Evolutionary conservation across 2,797 vertebrate genomes (phyloP), one percentile per base, ranked within the genome.

Genomic region (Balearica regulorum): DNA sequence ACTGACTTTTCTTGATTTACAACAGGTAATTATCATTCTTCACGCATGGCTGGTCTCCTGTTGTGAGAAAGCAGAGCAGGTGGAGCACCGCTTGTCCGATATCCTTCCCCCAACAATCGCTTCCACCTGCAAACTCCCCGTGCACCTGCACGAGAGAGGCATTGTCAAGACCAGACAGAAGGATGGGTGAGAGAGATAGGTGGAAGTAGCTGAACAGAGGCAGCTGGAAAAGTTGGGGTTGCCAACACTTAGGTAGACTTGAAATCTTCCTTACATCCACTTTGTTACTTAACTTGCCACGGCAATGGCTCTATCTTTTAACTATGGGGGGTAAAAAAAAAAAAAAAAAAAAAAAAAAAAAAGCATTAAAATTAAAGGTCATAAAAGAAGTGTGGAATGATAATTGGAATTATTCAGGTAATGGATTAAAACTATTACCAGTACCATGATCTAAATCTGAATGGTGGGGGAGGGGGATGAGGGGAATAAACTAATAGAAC

Each of bases 11-110:
- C 70, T 86, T 93, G 94, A 96, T 95, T 97, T 95, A 93, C 89
- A 87, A 79, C 68, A 77, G 62, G 81, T 91, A 95, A 96, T 96
- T 97, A 94, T n/a, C 84, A 94, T 95, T 89, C 93, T 87, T 75
- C 77, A 92, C 0, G 31, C 93, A 84, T 60, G 93, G 89, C 46
- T 91, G 71, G 39, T 66, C 75, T 41, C 88, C 44, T 71, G 75
- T 64, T 85, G 90, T 25, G 88, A 70, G 78, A 66, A 88, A 78
- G 54, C 80, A 79, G 84, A 94, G 84, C 89, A 95, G 93, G 90
- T 91, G 92, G 84, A 92, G 55, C 44, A 10, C 10, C 8, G 22
- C 79, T 83, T 70, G 51, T 77, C 88, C 33, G 0, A 85, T 70
- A 69, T 73, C 60, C 49, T 92, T 81, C n/a, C 64, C 57, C 35